Conservation (phyloP, 2,888 invertebrate genomes). For the Eupithecia inturbata region DNA sequence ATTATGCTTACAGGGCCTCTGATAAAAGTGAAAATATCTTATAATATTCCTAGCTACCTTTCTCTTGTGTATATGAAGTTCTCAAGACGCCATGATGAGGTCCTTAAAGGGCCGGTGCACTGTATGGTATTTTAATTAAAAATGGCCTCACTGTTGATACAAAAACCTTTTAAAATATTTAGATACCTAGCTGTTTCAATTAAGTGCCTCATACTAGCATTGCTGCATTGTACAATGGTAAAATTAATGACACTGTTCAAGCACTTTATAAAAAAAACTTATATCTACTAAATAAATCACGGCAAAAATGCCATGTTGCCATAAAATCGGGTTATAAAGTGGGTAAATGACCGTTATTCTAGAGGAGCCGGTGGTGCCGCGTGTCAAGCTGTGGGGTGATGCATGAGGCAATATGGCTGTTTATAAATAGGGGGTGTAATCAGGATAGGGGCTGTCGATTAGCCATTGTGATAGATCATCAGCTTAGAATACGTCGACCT, state of each 20-base stretch:
- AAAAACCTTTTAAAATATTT: no score
- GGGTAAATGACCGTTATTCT: slow-evolving; percentile 29
- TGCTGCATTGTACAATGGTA: no score
- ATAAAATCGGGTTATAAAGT: slow-evolving; percentile 29
- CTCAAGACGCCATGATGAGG: no score
- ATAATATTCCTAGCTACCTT: no score
- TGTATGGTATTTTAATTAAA: no score
- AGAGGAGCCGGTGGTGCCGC: slow-evolving; percentile 1
- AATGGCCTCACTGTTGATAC: no score
- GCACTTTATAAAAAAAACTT: neutral
- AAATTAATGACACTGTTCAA: neutral
- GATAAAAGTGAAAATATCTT: no score
- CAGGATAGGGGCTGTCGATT: neutral
- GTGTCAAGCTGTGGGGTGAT: slow-evolving; percentile 22
- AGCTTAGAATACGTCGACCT: neutral
- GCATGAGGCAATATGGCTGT: slow-evolving; percentile 35
- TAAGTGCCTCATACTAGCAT: no score
- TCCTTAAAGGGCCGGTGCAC: no score
- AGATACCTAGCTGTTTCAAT: no score
- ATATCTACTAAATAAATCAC: slow-evolving; percentile 16
- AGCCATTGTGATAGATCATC: neutral
- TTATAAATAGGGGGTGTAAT: slow-evolving; percentile 8
- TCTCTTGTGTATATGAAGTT: no score
- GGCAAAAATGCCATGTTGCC: slow-evolving; percentile 12
- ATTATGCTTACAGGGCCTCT: no score